Evolutionary conservation across 35 echinoderm and acorn worm genomes (phyloP).

Genomic region (Eucidaris tribuloides): DNA sequence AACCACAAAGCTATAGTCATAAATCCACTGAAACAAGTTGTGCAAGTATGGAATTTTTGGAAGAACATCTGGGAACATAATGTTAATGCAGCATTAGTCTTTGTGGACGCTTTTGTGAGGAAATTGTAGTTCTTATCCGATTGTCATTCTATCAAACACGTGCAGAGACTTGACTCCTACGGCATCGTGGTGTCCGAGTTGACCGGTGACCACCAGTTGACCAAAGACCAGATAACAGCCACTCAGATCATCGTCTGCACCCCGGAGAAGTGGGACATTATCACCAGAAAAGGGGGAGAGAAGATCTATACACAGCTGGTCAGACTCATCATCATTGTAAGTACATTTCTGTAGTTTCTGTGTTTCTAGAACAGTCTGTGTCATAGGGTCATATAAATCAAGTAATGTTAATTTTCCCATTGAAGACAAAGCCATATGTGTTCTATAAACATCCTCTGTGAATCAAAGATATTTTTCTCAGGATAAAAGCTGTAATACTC

Average conservation of each 20-base stretch:
- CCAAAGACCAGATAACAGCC: slow-evolving; percentile 94
- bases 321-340: slow-evolving; percentile 98
- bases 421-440: too few relatives aligned
- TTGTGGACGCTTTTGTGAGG: too few relatives aligned
- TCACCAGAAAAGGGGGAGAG: slow-evolving; percentile 98
- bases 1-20: too few relatives aligned
- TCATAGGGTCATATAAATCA: too few relatives aligned
- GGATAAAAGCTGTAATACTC: too few relatives aligned
- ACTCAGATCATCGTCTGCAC: slow-evolving; percentile 99
- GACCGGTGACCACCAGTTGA: slow-evolving; percentile 95
- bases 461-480: too few relatives aligned
- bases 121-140: not conserved
- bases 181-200: slow-evolving; percentile 92
- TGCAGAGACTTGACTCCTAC: slow-evolving; percentile 86
- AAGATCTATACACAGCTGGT: slow-evolving; percentile 98
- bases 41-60: too few relatives aligned
- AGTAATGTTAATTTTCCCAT: too few relatives aligned
- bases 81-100: too few relatives aligned
- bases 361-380: not conserved
- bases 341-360: slow-evolving; percentile 3
- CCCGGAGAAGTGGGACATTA: slow-evolving; percentile 99
- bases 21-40: too few relatives aligned
- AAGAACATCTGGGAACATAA: too few relatives aligned
- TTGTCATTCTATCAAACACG: not conserved
- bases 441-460: too few relatives aligned